Base-by-base conservation (phyloP, 2,797 vertebrate genomes). In the Galago senegalensis region DNA sequence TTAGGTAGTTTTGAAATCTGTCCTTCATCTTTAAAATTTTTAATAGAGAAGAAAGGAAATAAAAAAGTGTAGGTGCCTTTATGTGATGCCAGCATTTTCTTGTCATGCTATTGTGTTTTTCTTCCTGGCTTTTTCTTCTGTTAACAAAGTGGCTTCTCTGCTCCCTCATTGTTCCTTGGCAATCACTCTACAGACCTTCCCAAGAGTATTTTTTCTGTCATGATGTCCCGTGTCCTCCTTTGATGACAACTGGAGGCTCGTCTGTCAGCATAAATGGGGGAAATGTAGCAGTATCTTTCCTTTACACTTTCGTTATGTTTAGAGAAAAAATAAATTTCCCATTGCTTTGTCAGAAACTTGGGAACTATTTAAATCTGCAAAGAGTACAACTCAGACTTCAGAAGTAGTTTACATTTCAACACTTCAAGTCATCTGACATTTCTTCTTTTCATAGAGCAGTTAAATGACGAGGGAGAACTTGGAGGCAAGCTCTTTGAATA, bases 321-420 rank as follows among this genome's bases (percentile, higher is more conserved):
- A 91, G 61, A 97, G 93, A 91, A 87, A 94, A 96, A 97, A 97
- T 91, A 94, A 96, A 93, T 77, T 91, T 69, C 29, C 73, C 56
- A 29, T 81, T 96, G 79, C 73, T 94, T 93, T 92, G 82, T 86
- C 83, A 97, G 65, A 89, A 87, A 80, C 67, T 25, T 79, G 49
- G 86, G 69, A 93, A 63, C 85, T 96, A 56, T 92, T 95, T 93
- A 93, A 86, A 87, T 88, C 14, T 61, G 69, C 83, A 27, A 81
- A 65, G 95, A 95, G 81, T 87, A 65, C 72, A 89, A 85, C 70
- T 58, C 87, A 70, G 65, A 27, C 93, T 97, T 95, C 87, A 93
- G 61, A 91, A 82, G 46, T 46, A 80, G 31, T 89, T 87, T 91
- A 40, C 81, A 87, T 95, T 93, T 96, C 94, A 91, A 79, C 83